phyloP scores from a whole-genome alignment of 2,888 invertebrate genomes.

The Archaeoteleia sp. region DNA sequence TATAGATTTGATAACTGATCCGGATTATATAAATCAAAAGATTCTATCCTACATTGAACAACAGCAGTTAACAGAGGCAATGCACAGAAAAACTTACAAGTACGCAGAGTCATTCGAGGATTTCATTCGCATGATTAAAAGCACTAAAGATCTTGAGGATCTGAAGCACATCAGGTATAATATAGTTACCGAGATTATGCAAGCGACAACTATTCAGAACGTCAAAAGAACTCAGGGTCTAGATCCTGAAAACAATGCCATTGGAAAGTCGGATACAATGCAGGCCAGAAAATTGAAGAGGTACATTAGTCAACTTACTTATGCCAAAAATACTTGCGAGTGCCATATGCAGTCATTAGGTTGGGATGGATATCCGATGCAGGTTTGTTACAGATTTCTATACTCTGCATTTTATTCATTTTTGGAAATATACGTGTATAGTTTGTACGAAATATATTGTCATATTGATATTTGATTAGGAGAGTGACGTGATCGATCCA shows the following conservation, averaged over 20 bases:
- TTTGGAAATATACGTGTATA: no score
- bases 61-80: constrained; percentile 85
- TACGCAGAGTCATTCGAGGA: constrained; percentile 94
- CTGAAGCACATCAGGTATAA: constrained; percentile 89
- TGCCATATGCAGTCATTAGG: constrained; percentile 84
- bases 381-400: constrained; percentile 55
- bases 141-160: constrained; percentile 87
- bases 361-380: constrained; percentile 80
- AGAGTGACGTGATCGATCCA: constrained; percentile 64
- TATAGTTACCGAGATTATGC: constrained; percentile 94
- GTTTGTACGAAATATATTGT: constrained; percentile 66
- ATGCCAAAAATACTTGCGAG: constrained; percentile 89
- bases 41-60: constrained; percentile 89
- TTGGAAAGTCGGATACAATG: constrained; percentile 84
- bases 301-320: constrained; percentile 88
- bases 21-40: constrained; percentile 93
- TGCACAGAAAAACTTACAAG: constrained; percentile 88
- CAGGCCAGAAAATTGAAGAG: constrained; percentile 89
- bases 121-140: constrained; percentile 88
- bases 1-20: constrained; percentile 89
- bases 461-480: constrained; percentile 50
- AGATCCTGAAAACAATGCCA: constrained; percentile 78
- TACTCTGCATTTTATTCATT: constrained; percentile 5
- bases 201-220: constrained; percentile 93
- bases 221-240: constrained; percentile 89